A percentile compares a stretch with the other conserved stretches of the same genome.
Evolutionary conservation across 1,140 invertebrate species (phyloP).

Genomic region (Cryptotermes secundus): DNA sequence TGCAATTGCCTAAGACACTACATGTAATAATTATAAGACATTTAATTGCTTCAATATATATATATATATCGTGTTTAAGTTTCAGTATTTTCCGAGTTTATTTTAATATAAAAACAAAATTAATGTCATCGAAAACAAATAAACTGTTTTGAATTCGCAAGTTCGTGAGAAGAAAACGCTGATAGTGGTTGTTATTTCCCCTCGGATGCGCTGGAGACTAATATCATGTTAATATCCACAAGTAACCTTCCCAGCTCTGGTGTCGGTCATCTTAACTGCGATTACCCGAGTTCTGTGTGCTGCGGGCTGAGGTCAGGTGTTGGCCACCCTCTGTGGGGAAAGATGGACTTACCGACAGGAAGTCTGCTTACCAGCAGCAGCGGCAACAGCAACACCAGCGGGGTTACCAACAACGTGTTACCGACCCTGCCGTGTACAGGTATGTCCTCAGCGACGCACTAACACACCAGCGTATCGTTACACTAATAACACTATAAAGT

Average conservation of each 20-base stretch:
- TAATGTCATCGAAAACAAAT: too few relatives aligned
- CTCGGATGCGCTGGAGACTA: neutral
- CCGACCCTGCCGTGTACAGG: neutral
- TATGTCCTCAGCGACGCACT: neutral
- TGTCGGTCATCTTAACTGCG: neutral
- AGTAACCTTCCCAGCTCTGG: slow-evolving; percentile 5
- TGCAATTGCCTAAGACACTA: too few relatives aligned
- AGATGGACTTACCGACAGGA: neutral
- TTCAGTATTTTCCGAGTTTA: too few relatives aligned
- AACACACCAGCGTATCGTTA: too few relatives aligned
- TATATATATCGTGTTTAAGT: too few relatives aligned
- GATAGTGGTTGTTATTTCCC: neutral
- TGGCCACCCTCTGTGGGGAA: neutral
- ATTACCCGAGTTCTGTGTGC: neutral
- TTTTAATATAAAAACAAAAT: too few relatives aligned
- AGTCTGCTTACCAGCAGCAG: neutral
- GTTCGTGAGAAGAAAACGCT: neutral
- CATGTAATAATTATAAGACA: too few relatives aligned
- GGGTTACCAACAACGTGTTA: neutral
- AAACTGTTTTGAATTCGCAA: neutral
- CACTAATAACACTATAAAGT: too few relatives aligned
- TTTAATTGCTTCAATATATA: too few relatives aligned
- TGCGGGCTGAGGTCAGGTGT: neutral
- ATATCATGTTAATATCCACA: slow-evolving; percentile 2
- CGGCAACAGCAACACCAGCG: neutral